phyloP scores from a whole-genome alignment of 35 echinoderm and acorn worm species.

The Amphiura filiformis region DNA sequence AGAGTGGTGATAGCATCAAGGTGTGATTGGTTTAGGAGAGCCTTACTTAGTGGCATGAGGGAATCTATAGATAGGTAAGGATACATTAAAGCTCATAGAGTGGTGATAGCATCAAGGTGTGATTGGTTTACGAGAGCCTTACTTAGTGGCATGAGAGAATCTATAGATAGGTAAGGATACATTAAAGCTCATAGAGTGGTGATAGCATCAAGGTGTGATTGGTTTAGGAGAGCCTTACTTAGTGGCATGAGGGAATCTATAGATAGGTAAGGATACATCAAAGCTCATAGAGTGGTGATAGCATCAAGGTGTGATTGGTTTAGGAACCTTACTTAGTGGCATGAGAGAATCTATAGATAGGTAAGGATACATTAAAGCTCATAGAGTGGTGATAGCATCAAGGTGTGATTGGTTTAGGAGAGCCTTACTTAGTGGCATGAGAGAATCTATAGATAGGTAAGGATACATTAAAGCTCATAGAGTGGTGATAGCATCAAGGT shows the following conservation, averaged over 20 bases:
- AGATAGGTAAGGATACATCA: neutral
- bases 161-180: conserved; percentile 76
- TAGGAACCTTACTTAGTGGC: neutral
- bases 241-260: no score
- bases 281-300: conserved; percentile 41
- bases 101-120: conserved; percentile 74
- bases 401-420: conserved; percentile 87
- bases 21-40: conserved; percentile 84
- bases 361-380: conserved; percentile 44
- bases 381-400: conserved; percentile 69
- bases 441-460: conserved; percentile 86
- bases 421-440: conserved; percentile 85
- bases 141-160: conserved; percentile 81
- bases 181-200: neutral
- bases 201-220: no score
- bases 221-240: no score
- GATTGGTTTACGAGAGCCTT: conserved; percentile 78
- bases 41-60: conserved; percentile 84
- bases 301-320: neutral
- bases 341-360: neutral
- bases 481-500: conserved; percentile 69
- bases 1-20: conserved; percentile 72
- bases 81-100: no score
- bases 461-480: no score
- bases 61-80: conserved; percentile 88